Percentiles rank a stretch among this genome's conserved stretches.
Conservation (phyloP, 1,140 invertebrate species). For the Cherax quadricarinatus region DNA sequence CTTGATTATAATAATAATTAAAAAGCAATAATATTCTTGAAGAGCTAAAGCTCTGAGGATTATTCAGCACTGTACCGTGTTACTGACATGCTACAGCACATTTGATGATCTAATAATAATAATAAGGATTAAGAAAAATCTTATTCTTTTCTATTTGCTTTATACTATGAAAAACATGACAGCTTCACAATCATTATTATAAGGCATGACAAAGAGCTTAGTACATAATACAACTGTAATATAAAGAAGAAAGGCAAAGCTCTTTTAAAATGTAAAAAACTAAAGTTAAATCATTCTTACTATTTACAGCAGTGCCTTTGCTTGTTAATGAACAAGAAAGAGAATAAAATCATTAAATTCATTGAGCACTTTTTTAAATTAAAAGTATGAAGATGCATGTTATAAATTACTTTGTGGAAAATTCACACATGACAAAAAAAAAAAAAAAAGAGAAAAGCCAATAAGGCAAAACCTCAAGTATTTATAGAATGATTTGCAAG, state of each 20-base stretch:
- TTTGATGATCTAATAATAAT: not conserved
- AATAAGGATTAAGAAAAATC: not conserved
- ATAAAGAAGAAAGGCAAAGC: not conserved
- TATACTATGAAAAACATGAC: slow-evolving; percentile 1
- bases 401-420: not conserved
- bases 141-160: not conserved
- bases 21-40: too few species aligned
- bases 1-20: too few species aligned
- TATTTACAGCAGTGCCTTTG: not conserved
- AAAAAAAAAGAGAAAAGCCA: too few species aligned
- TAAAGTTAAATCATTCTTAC: not conserved
- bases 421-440: not conserved
- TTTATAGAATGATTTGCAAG: not conserved
- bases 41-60: too few species aligned
- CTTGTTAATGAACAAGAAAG: not conserved
- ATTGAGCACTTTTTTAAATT: not conserved
- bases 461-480: not conserved
- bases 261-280: not conserved
- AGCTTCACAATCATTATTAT: not conserved
- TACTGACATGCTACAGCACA: too few species aligned
- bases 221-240: not conserved
- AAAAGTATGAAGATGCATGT: not conserved
- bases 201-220: not conserved
- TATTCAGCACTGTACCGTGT: too few species aligned
- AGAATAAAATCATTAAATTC: not conserved